A percentile compares a stretch with the other conserved stretches of the same genome.
These are phyloP conservation scores for Lycophotia porphyrea DNA, from an alignment of 2,888 invertebrate species.

Conservation along the genomic window DNA sequence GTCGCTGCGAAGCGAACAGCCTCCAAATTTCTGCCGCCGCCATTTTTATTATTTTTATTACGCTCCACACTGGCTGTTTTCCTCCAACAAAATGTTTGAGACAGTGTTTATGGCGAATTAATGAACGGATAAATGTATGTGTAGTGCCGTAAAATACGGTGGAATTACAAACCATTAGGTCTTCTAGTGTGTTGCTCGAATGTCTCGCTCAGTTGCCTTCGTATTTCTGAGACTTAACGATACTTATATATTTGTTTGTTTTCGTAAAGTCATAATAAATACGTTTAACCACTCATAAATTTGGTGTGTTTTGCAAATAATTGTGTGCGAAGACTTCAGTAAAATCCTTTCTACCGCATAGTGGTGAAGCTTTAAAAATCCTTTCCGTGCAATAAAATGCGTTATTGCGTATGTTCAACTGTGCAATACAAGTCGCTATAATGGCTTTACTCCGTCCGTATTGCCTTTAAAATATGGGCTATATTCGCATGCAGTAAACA, in stretches of 20 bases:
- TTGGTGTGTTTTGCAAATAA: constrained; percentile 29
- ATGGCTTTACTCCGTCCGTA: constrained; percentile 41
- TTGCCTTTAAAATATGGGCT: constrained; percentile 36
- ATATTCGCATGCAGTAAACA: constrained; percentile 55
- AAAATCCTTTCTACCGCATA: constrained; percentile 22
- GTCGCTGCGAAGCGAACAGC: constrained; percentile 90
- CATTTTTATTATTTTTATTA: constrained; percentile 79
- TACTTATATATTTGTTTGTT: constrained; percentile 25
- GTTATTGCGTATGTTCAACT: constrained; percentile 50
- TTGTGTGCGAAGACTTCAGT: constrained; percentile 35
- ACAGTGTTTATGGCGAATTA: constrained; percentile 92
- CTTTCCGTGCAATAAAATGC: constrained; percentile 52
- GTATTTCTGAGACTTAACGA: constrained; percentile 15
- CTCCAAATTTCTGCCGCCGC: constrained; percentile 91
- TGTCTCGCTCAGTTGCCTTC: constrained; percentile 31
- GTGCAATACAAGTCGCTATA: constrained; percentile 42
- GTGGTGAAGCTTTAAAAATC: constrained; percentile 42
- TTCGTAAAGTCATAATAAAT: constrained; percentile 13
- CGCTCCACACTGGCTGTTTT: constrained; percentile 81
- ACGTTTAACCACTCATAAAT: constrained; percentile 8
- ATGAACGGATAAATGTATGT: constrained; percentile 55
- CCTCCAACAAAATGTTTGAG: constrained; percentile 87
- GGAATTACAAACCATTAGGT: constrained; percentile 46
- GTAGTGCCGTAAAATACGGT: constrained; percentile 39
- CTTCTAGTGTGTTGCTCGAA: constrained; percentile 28